Percentiles rank a stretch among this genome's conserved stretches.
These are phyloP conservation scores for Natrix natrix DNA, from an alignment of 2,797 vertebrate genomes.

Conservation along the genomic window DNA sequence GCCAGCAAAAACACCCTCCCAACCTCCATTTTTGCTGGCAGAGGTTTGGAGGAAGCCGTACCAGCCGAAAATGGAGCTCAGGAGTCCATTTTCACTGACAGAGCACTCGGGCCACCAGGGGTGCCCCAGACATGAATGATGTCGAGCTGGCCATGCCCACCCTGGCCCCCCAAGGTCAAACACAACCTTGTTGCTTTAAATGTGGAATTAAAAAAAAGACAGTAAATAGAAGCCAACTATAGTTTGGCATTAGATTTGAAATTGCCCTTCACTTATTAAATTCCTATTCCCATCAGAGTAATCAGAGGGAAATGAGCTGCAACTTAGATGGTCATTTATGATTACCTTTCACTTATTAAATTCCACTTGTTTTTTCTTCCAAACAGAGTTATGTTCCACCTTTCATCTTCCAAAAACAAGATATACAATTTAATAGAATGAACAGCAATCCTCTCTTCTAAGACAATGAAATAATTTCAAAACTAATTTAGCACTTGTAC, in stretches of 20 bases:
- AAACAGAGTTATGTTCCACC: neutral
- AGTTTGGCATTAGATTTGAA: neutral
- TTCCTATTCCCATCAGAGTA: neutral
- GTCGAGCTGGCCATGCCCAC: too few species aligned
- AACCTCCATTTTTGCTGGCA: too few species aligned
- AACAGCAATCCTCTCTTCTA: neutral
- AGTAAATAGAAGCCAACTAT: neutral
- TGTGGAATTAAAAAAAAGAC: neutral
- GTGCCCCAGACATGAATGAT: too few species aligned
- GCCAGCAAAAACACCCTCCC: too few species aligned
- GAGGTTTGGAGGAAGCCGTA: too few species aligned
- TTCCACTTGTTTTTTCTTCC: neutral
- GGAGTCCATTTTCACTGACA: too few species aligned
- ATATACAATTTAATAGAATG: neutral
- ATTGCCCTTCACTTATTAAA: neutral
- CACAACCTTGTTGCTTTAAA: neutral
- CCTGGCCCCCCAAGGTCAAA: too few species aligned
- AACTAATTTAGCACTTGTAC: neutral
- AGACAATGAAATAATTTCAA: slow-evolving; percentile 2
- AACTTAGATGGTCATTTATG: neutral
- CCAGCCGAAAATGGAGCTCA: too few species aligned
- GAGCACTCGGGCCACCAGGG: too few species aligned
- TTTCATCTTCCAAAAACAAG: neutral
- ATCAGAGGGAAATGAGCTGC: neutral
- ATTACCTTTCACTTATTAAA: neutral